phyloP scores from a whole-genome alignment of 2,888 invertebrate species.

The Torymus texanus region DNA sequence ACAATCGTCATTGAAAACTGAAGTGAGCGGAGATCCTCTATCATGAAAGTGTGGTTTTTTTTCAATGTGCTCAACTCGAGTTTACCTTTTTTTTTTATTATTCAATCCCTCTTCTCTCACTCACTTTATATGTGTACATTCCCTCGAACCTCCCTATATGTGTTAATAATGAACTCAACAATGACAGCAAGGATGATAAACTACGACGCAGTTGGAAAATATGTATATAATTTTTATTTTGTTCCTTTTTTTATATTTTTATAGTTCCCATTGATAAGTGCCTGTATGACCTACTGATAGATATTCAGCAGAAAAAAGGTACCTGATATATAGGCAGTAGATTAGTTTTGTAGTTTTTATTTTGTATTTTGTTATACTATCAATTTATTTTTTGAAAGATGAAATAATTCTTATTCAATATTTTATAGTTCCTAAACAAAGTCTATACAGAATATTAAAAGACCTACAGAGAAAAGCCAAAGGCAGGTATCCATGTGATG shows the following conservation, averaged over 20 bases:
- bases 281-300: not conserved
- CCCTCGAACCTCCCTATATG: not conserved
- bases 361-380: too few species aligned
- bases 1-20: conserved; percentile 72
- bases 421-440: too few species aligned
- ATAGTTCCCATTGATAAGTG: conserved; percentile 39
- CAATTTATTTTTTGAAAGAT: too few species aligned
- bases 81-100: conserved; percentile 19
- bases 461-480: conserved; percentile 19
- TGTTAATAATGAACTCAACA: conserved; percentile 34
- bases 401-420: too few species aligned
- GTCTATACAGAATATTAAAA: not conserved
- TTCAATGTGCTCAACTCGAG: conserved; percentile 29
- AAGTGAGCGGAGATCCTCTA: conserved; percentile 55
- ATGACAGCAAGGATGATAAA: not conserved
- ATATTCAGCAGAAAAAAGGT: too few species aligned
- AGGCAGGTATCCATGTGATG: conserved; percentile 18
- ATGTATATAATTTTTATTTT: too few species aligned
- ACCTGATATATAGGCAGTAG: too few species aligned
- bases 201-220: conserved; percentile 6
- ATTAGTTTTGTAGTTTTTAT: too few species aligned
- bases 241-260: conserved; percentile 18
- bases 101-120: not conserved
- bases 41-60: conserved; percentile 50
- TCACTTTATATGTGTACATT: conserved; percentile 9